phyloP scores from a whole-genome alignment of 2,113 vertebrate genomes.

The Cynoglossus semilaevis region DNA sequence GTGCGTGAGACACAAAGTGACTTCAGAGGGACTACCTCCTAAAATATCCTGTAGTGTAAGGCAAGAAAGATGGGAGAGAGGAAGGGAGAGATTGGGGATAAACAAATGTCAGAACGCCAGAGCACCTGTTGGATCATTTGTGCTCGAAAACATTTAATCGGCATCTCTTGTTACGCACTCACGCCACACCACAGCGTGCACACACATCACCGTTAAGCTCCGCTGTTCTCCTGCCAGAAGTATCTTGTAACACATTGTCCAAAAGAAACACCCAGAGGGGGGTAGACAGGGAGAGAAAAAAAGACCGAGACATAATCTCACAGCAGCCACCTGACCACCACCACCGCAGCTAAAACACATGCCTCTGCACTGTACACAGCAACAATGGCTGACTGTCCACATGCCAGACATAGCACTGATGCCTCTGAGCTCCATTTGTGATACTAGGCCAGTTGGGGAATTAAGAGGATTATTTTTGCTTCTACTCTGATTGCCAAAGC shows the following conservation, averaged over 20 bases:
- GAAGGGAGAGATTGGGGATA: constrained; percentile 29
- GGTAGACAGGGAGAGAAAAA: constrained; percentile 44
- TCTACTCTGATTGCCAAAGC: constrained; percentile 6
- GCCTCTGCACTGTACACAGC: constrained; percentile 44
- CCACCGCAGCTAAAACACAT: constrained; percentile 46
- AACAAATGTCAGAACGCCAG: constrained; percentile 46
- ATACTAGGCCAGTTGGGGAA: constrained; percentile 33
- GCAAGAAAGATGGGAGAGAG: constrained; percentile 38
- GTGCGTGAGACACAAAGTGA: constrained; percentile 33
- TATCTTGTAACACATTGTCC: constrained; percentile 66
- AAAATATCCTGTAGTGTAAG: constrained; percentile 62
- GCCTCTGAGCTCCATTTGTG: constrained; percentile 32
- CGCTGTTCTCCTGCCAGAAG: constrained; percentile 50
- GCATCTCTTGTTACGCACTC: constrained; percentile 69
- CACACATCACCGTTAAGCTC: constrained; percentile 52
- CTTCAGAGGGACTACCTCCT: constrained; percentile 58
- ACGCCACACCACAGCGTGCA: constrained; percentile 31
- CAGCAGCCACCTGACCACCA: constrained; percentile 59
- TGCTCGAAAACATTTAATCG: constrained; percentile 72
- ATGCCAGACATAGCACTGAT: constrained; percentile 47
- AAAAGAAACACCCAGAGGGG: constrained; percentile 30
- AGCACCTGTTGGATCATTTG: constrained; percentile 78
- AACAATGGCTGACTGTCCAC: constrained; percentile 54
- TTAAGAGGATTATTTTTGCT: constrained; percentile 50
- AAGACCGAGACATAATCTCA: constrained; percentile 53